Evolutionary conservation across 23 tunicate genomes (phyloP), one percentile per base, ranked within the genome.

Genomic region (Trididemnum nubilum): DNA sequence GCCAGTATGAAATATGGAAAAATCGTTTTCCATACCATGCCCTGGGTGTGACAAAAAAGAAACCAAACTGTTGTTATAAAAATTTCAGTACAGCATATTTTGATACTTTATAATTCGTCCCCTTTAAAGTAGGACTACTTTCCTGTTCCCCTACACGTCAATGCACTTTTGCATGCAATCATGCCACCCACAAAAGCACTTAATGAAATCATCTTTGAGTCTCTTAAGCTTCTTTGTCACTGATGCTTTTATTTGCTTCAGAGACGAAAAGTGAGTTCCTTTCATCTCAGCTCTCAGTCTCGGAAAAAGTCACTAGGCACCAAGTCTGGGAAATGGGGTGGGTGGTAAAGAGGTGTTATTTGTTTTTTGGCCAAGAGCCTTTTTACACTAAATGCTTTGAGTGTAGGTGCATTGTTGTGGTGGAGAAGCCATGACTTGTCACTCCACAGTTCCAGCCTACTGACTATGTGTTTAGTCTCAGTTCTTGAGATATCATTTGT

Each of bases 291-390:
- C 44, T 21, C 7, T 70, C 76, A 70, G 76, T 23, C 76, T 70
- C 9, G 38, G 38, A 33, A 70, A 70, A 70, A 70, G 37, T 70
- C 15, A 70, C 76, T 9, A 5, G 76, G 39, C 76, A 34, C 76
- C 31, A 40, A 36, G 0, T 28, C 76, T 70, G 38, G 37, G 76
- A 23, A 70, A 70, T 70, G 32, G 3, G 38, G 21, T 5, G 38
- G 44, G 81, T 76, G 69, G 81, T n/a, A n/a, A n/a, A n/a, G n/a
- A n/a, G n/a, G n/a, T n/a, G n/a, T n/a, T n/a, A n/a, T n/a, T n/a
- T n/a, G 81, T 76, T 76, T 76, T 76, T 76, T 76, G 81, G 49
- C 64, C 64, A 40, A 76, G 39, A 76, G 81, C 70, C 0, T 69
- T 30, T 69, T 44, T 32, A 44, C 81, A 49, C 39, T 70, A n/a